Evolutionary conservation across 2,113 vertebrate genomes (phyloP), one percentile per base, ranked within the genome.

Genomic region (Vidua chalybeata): DNA sequence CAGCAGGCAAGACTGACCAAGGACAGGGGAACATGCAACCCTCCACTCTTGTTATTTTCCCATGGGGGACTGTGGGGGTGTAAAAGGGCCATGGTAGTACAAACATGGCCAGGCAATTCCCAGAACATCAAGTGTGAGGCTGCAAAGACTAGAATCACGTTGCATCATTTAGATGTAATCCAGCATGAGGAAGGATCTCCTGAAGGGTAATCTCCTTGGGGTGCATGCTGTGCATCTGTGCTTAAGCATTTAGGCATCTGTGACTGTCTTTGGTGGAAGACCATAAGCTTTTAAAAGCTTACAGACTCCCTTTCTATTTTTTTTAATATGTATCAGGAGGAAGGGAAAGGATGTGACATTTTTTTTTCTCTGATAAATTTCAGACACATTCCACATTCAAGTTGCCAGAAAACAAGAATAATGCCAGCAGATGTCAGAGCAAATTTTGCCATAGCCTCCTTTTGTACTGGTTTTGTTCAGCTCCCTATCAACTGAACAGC

Each of bases 301-400:
- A 35, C 49, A 81, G 72, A 33, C 15, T 66, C 69, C 39, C 54
- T 79, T 93, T n/a, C 14, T 69, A 21, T 35, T 46, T 35, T 41
- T 43, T 52, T 10, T 43, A 39, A 33, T 22, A 64, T 48, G 1
- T 58, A 30, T 75, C 49, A 56, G 22, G 26, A 72, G 43, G 59
- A 92, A 90, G 52, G 37, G 37, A 66, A 71, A 79, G 55, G 51
- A 94, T 20, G 16, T 85, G 55, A 76, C 58, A 13, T 73, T 89
- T 96, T 90, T 94, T 89, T 93, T 94, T 20, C 48, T 64, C 90
- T 80, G 79, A 85, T 77, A 73, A 92, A 89, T 81, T 85, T 89
- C 85, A 84, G 55, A 66, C 66, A 73, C 10, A 5, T 83, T 95
- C 80, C 56, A 64, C 54, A 61, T 87, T 79, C 17, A 2, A 55